Conservation (phyloP, 2,888 invertebrate genomes). For the Apantesis nais region DNA sequence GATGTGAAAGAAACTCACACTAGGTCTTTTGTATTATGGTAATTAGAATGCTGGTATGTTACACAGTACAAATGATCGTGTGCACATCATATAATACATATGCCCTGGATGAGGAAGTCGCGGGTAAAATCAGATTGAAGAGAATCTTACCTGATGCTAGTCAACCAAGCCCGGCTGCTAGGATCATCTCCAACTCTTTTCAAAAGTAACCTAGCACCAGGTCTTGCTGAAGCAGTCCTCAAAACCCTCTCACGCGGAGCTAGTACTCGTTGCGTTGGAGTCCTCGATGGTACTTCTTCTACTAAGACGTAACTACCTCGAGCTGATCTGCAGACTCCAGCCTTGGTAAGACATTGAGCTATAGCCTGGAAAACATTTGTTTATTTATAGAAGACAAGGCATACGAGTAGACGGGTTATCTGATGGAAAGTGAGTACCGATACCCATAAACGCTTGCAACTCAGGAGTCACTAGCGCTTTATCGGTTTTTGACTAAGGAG, state of each 20-base stretch:
- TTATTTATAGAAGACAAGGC: neutral
- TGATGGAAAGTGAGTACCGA: no score
- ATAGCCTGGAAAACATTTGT: constrained; percentile 66
- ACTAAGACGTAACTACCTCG: constrained; percentile 95
- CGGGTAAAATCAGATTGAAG: neutral
- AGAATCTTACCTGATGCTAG: constrained; percentile 88
- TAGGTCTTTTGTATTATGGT: no score
- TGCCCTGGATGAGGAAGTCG: no score
- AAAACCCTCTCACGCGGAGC: constrained; percentile 93
- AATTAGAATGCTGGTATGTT: no score
- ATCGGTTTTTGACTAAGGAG: no score
- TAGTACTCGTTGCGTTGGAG: constrained; percentile 90
- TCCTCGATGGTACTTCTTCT: constrained; percentile 88
- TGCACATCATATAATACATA: no score
- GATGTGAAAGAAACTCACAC: no score
- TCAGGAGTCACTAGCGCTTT: no score
- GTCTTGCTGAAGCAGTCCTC: constrained; percentile 93
- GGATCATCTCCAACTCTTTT: constrained; percentile 96
- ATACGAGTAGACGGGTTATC: no score
- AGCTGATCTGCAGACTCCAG: constrained; percentile 89
- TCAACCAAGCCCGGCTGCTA: constrained; percentile 97
- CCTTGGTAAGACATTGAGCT: constrained; percentile 91
- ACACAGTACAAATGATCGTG: no score
- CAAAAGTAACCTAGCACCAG: constrained; percentile 93
- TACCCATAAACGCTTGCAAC: no score